Evolutionary conservation across 2,888 invertebrate species (phyloP).

Genomic region (Portevinia maculata): DNA sequence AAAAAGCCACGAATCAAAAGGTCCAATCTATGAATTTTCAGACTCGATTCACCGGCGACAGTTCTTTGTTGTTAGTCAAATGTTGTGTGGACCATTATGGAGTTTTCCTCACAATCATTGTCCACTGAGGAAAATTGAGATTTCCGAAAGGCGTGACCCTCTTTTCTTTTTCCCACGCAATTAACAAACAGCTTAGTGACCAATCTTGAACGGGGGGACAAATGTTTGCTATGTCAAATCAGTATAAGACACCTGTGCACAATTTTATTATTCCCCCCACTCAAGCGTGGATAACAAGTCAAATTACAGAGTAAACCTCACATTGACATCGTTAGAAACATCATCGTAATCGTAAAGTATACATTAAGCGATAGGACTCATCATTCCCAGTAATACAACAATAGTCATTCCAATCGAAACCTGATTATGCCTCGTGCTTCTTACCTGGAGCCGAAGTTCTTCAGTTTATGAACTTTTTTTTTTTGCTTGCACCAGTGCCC

Average conservation of each 20-base stretch:
- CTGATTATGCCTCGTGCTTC: slow-evolving; percentile 73
- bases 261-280: slow-evolving; percentile 67
- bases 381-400: slow-evolving; percentile 65
- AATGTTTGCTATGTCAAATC: slow-evolving; percentile 1
- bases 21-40: slow-evolving; percentile 57
- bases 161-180: slow-evolving; percentile 64
- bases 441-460: slow-evolving; percentile 73
- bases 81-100: slow-evolving; percentile 21
- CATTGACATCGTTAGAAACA: slow-evolving; percentile 55
- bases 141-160: slow-evolving; percentile 57
- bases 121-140: slow-evolving; percentile 14
- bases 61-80: slow-evolving; percentile 45
- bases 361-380: slow-evolving; percentile 62
- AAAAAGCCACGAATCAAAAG: slow-evolving; percentile 41
- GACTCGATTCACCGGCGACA: slow-evolving; percentile 30
- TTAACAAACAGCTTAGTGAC: slow-evolving; percentile 28
- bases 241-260: slow-evolving; percentile 54
- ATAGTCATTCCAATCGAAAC: slow-evolving; percentile 65
- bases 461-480: slow-evolving; percentile 29
- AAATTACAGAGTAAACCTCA: slow-evolving; percentile 56
- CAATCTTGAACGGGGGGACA: neutral
- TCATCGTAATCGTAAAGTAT: slow-evolving; percentile 66
- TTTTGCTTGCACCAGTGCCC: slow-evolving; percentile 24
- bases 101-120: slow-evolving; percentile 26
- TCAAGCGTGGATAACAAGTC: slow-evolving; percentile 49